A percentile compares a stretch with the other conserved stretches of the same genome.
These are phyloP conservation scores for Myiothlypis coronata DNA, from an alignment of 2,797 vertebrate genomes.

Conservation along the genomic window DNA sequence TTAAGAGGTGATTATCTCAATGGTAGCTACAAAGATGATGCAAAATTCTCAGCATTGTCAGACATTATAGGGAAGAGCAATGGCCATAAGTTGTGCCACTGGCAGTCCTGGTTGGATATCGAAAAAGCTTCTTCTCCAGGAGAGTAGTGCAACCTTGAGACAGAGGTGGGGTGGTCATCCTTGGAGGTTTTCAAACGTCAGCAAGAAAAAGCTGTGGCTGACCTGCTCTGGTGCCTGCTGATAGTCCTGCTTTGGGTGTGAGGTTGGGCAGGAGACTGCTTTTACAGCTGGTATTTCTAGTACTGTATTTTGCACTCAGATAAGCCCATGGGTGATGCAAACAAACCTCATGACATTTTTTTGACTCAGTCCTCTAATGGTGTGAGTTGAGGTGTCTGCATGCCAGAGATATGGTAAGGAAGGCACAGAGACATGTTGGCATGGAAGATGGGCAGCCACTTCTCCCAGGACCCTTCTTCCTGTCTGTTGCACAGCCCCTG, in stretches of 20 bases:
- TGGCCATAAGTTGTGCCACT: background rate
- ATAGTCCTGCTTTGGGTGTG: background rate
- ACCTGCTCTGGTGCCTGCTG: background rate
- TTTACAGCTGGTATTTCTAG: background rate
- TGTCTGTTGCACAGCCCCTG: background rate
- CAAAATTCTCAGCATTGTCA: background rate
- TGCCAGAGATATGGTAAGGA: background rate
- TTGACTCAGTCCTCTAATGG: background rate
- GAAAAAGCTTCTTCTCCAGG: background rate
- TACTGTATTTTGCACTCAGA: background rate
- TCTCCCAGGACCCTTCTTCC: background rate
- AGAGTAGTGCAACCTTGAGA: background rate
- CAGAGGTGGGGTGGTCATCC: background rate
- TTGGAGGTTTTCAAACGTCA: background rate
- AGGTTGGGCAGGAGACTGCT: background rate
- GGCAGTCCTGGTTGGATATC: background rate
- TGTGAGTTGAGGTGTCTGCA: background rate
- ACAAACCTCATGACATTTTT: background rate
- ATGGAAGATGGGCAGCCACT: background rate
- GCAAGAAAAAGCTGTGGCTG: background rate
- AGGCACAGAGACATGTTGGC: background rate
- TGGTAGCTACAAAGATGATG: background rate
- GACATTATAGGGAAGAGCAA: background rate
- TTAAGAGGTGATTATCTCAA: background rate
- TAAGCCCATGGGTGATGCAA: background rate